Percentiles rank a stretch among this genome's conserved stretches.
These are phyloP conservation scores for Pollicipes pollicipes DNA, from an alignment of 1,140 invertebrate species.

Conservation along the genomic window DNA sequence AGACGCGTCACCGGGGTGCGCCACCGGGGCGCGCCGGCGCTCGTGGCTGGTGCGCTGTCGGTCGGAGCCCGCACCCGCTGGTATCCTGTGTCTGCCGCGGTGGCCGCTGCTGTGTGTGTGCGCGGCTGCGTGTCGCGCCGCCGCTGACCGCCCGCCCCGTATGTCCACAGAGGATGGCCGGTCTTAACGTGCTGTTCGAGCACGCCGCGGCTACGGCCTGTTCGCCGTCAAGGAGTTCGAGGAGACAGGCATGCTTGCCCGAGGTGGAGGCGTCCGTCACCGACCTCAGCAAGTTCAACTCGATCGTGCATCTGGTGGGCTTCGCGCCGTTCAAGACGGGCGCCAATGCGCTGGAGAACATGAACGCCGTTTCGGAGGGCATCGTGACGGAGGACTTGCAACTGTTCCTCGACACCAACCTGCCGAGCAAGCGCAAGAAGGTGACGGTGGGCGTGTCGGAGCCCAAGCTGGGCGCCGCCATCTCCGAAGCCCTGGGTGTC, in stretches of 20 bases:
- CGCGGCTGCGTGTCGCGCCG: too few species aligned
- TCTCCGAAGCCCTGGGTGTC: conserved; percentile 61
- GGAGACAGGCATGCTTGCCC: conserved; percentile 75
- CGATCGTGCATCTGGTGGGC: conserved; percentile 66
- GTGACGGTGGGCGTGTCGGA: conserved; percentile 70
- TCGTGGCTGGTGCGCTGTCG: too few species aligned
- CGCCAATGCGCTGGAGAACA: conserved; percentile 79
- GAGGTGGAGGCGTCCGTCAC: conserved; percentile 77
- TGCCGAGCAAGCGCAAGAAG: conserved; percentile 57
- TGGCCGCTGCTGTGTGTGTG: too few species aligned
- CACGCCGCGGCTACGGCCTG: conserved; percentile 91
- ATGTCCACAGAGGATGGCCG: neutral
- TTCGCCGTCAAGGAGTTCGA: conserved; percentile 91
- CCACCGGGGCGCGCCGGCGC: too few species aligned
- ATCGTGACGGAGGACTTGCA: conserved; percentile 75
- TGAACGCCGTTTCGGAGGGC: conserved; percentile 92
- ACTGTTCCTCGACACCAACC: conserved; percentile 67
- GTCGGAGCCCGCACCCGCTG: too few species aligned
- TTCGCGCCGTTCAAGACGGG: conserved; percentile 94
- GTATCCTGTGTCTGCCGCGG: too few species aligned
- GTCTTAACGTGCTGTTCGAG: conserved; percentile 71
- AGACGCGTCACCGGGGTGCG: too few species aligned
- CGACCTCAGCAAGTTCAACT: conserved; percentile 71
- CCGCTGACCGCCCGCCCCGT: too few species aligned
- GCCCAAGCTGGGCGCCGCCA: conserved; percentile 71